These are phyloP conservation scores for Pygocentrus nattereri DNA, from an alignment of 2,797 vertebrate genomes.

Conservation along the genomic window DNA sequence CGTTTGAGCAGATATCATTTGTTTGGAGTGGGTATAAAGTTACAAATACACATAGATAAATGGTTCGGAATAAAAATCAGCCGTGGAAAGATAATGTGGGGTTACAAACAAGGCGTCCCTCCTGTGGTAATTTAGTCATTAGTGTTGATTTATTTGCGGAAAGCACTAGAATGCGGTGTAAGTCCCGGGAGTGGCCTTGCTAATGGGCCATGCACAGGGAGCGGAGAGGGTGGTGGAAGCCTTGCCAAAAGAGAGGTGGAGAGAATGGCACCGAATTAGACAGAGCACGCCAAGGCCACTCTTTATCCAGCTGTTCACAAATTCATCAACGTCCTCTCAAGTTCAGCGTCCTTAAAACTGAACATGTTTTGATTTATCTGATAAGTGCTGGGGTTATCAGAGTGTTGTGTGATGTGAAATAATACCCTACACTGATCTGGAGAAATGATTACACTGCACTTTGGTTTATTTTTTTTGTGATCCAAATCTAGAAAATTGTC, in stretches of 20 bases:
- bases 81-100: constrained; percentile 58
- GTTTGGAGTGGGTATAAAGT: constrained; percentile 5
- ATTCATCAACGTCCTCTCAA: neutral
- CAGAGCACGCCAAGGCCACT: neutral
- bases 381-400: neutral
- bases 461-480: neutral
- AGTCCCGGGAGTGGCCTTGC: constrained; percentile 69
- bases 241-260: constrained; percentile 64
- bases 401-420: neutral
- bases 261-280: constrained; percentile 33
- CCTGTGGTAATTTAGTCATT: constrained; percentile 66
- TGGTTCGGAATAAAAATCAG: constrained; percentile 26
- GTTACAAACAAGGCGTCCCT: constrained; percentile 56
- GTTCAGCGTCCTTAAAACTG: neutral
- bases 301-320: constrained; percentile 27
- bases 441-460: neutral
- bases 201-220: constrained; percentile 77
- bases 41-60: neutral
- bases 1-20: neutral
- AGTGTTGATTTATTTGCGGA: constrained; percentile 72
- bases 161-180: constrained; percentile 65
- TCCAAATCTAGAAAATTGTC: constrained; percentile 3
- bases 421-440: neutral
- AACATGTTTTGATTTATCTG: too few relatives aligned
- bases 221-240: constrained; percentile 61